Evolutionary conservation across 2,888 invertebrate species (phyloP).

Genomic region (Polymixis lichenea): DNA sequence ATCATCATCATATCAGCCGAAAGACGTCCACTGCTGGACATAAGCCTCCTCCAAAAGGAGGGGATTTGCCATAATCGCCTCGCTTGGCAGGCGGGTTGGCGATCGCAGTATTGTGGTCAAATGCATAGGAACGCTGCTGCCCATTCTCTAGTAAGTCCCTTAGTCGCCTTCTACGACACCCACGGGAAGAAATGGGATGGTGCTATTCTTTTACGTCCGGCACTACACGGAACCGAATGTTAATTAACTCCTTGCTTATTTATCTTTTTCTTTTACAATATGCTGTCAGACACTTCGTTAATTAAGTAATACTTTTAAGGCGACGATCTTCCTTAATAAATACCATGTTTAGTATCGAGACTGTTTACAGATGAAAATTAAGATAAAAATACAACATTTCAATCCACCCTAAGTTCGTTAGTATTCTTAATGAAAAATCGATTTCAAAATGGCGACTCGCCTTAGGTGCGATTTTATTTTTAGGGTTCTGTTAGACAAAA

Average conservation of each 20-base stretch:
- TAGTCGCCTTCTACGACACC: too few species aligned
- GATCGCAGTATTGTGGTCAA: too few species aligned
- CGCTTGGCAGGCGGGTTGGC: too few species aligned
- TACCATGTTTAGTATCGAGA: conserved; percentile 5
- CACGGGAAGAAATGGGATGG: too few species aligned
- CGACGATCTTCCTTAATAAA: conserved; percentile 4
- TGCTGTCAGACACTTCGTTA: background rate
- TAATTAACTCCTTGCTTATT: background rate
- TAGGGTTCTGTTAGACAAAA: conserved; percentile 59
- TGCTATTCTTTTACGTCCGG: too few species aligned
- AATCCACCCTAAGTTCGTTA: conserved; percentile 74
- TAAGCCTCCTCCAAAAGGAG: too few species aligned
- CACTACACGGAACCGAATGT: too few species aligned
- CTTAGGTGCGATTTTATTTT: conserved; percentile 67
- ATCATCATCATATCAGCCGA: too few species aligned
- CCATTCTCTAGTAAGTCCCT: too few species aligned
- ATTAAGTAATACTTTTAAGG: conserved; percentile 8
- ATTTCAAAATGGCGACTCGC: conserved; percentile 72
- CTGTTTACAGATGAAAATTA: conserved; percentile 63
- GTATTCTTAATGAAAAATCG: conserved; percentile 82
- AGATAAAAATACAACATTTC: conserved; percentile 67
- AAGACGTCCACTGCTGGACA: too few species aligned
- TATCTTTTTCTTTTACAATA: background rate
- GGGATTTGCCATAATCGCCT: too few species aligned
- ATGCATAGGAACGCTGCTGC: too few species aligned